Evolutionary conservation across 1,140 invertebrate species (phyloP).

Genomic region (Macrocentrus cingulum): DNA sequence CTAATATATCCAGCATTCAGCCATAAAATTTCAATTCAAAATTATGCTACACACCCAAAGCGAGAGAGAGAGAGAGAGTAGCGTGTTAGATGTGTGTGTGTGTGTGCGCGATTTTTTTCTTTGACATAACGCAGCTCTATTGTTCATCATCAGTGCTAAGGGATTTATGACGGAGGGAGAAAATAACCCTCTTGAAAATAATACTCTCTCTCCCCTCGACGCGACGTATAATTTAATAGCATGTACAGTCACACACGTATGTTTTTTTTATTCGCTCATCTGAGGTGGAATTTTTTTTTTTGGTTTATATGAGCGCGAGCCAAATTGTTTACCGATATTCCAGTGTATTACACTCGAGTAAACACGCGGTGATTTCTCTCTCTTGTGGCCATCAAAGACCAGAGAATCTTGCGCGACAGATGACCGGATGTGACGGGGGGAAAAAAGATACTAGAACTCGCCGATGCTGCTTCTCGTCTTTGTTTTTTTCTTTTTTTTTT

Average conservation of each 20-base stretch:
- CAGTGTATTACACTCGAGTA: slow-evolving; percentile 23
- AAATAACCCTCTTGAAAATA: slow-evolving; percentile 15
- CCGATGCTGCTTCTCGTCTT: slow-evolving; percentile 20
- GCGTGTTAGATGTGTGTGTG: too few species aligned
- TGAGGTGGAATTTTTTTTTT: slow-evolving; percentile 1
- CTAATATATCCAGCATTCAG: not conserved
- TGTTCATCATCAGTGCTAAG: not conserved
- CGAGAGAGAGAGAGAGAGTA: too few species aligned
- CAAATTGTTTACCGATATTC: slow-evolving; percentile 15
- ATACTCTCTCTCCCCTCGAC: too few species aligned
- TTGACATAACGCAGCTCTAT: slow-evolving; percentile 11
- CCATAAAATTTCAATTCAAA: slow-evolving; percentile 12
- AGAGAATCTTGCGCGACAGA: slow-evolving; percentile 13
- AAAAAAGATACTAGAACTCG: not conserved
- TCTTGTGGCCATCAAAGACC: not conserved
- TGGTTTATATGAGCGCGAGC: slow-evolving; percentile 2
- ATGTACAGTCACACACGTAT: slow-evolving; percentile 5
- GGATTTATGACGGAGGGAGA: slow-evolving; percentile 1
- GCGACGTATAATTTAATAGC: slow-evolving; percentile 26
- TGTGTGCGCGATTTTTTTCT: not conserved
- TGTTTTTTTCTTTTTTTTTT: slow-evolving; percentile 5
- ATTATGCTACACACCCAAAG: slow-evolving; percentile 1
- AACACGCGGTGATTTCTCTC: slow-evolving; percentile 8
- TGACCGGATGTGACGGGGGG: slow-evolving; percentile 23
- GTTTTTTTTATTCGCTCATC: not conserved